Evolutionary conservation across 2,888 invertebrate genomes (phyloP).

Genomic region (Ornithoptera alexandrae): DNA sequence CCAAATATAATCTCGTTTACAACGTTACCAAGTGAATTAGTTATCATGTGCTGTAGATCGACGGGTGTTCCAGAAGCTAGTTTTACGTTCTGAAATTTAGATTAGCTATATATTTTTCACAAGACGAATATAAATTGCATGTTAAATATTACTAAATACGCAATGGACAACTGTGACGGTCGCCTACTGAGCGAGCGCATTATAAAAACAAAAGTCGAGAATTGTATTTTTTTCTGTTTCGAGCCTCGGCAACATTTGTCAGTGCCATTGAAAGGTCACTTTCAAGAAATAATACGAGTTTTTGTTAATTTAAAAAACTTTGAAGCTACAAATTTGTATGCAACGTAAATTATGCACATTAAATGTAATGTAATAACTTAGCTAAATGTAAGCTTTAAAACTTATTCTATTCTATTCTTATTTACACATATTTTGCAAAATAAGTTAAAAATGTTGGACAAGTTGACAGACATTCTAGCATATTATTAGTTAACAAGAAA

Average conservation of each 20-base stretch:
- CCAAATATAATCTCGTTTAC: slow-evolving; percentile 90
- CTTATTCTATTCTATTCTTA: neutral
- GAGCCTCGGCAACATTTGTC: slow-evolving; percentile 47
- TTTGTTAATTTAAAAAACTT: slow-evolving; percentile 40
- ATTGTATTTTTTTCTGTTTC: slow-evolving; percentile 42
- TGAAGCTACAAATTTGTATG: slow-evolving; percentile 30
- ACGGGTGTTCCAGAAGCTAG: slow-evolving; percentile 51
- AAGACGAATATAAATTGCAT: slow-evolving; percentile 29
- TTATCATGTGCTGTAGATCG: slow-evolving; percentile 77
- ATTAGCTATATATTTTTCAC: slow-evolving; percentile 26
- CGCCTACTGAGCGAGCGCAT: slow-evolving; percentile 28
- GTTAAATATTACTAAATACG: slow-evolving; percentile 31
- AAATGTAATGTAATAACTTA: neutral
- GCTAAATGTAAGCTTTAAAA: neutral
- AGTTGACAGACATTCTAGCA: no score
- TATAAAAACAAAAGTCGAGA: slow-evolving; percentile 45
- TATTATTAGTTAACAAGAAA: no score
- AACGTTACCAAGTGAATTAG: slow-evolving; percentile 88
- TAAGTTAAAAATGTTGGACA: neutral
- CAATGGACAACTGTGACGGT: slow-evolving; percentile 30
- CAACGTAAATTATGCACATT: slow-evolving; percentile 20
- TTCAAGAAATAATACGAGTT: slow-evolving; percentile 47
- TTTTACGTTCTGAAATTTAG: slow-evolving; percentile 51
- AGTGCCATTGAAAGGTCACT: slow-evolving; percentile 57
- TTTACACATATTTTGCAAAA: neutral